These are phyloP conservation scores for Zhuqinia jingwanae DNA, from an alignment of 2,888 invertebrate species.

Conservation along the genomic window DNA sequence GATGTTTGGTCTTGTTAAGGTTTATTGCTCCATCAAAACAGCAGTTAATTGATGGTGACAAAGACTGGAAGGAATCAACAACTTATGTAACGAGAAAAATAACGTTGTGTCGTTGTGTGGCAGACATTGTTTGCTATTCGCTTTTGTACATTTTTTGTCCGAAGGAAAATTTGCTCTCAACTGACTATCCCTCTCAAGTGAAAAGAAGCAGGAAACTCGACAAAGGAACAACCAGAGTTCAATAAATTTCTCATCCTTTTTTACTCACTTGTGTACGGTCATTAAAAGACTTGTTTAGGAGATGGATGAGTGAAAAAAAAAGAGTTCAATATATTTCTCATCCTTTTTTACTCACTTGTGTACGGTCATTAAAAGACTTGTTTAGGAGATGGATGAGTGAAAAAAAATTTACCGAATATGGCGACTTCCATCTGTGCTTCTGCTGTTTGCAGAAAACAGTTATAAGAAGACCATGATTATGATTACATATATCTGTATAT, in stretches of 20 bases:
- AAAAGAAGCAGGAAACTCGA: no score
- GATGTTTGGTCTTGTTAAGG: background rate
- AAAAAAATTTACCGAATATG: conserved; percentile 55
- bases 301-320: conserved; percentile 35
- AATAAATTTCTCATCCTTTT: conserved; percentile 54
- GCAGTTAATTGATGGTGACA: conserved; percentile 40
- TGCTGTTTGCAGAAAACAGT: conserved; percentile 13
- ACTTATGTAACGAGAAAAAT: background rate
- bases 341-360: conserved; percentile 34
- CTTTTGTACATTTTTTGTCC: background rate
- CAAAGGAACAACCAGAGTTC: conserved; percentile 45
- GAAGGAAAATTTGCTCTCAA: background rate
- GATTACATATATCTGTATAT: no score
- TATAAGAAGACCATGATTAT: no score
- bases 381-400: conserved; percentile 37
- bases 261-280: conserved; percentile 37
- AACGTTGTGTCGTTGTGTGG: background rate
- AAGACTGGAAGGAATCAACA: background rate
- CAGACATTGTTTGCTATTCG: background rate
- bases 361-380: conserved; percentile 56
- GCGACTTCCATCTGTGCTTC: conserved; percentile 7
- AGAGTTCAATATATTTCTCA: conserved; percentile 55
- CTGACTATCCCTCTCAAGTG: no score
- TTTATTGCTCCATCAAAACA: background rate
- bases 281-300: conserved; percentile 56